phyloP scores from a whole-genome alignment of 2,113 vertebrate species.

The Pollachius pollachius region DNA sequence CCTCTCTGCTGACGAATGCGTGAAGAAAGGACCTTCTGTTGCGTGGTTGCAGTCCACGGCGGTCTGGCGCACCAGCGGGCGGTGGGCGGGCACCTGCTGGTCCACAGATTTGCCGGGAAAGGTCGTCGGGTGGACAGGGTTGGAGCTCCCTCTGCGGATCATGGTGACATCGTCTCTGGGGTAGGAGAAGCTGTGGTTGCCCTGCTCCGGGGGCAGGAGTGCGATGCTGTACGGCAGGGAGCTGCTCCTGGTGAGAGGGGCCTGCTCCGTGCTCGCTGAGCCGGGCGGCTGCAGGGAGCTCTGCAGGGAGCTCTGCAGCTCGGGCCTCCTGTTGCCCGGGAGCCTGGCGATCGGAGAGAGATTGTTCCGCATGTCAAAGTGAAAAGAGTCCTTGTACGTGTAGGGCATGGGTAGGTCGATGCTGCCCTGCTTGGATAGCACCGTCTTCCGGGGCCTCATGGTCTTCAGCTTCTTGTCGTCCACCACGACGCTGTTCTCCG shows the following conservation, averaged over 20 bases:
- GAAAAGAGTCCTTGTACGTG: slow-evolving; percentile 94
- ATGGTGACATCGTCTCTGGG: slow-evolving; percentile 45
- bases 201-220: slow-evolving; percentile 53
- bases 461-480: slow-evolving; percentile 88
- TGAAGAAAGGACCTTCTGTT: slow-evolving; percentile 48
- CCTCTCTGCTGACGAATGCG: slow-evolving; percentile 60
- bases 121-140: slow-evolving; percentile 59
- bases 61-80: slow-evolving; percentile 86
- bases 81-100: slow-evolving; percentile 77
- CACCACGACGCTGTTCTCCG: slow-evolving; percentile 88
- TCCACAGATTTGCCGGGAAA: slow-evolving; percentile 63
- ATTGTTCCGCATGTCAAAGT: slow-evolving; percentile 86
- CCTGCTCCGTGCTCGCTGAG: slow-evolving; percentile 73
- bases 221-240: slow-evolving; percentile 83
- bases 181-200: slow-evolving; percentile 27
- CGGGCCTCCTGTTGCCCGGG: slow-evolving; percentile 63
- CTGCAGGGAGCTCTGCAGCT: slow-evolving; percentile 82
- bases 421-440: slow-evolving; percentile 92
- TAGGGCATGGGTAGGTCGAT: slow-evolving; percentile 95
- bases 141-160: slow-evolving; percentile 53
- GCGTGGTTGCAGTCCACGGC: slow-evolving; percentile 85
- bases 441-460: slow-evolving; percentile 87
- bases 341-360: slow-evolving; percentile 58
- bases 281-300: slow-evolving; percentile 85
- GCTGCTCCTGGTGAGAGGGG: slow-evolving; percentile 86